phyloP scores from a whole-genome alignment of 1,140 invertebrate genomes.

The Delia radicum region DNA sequence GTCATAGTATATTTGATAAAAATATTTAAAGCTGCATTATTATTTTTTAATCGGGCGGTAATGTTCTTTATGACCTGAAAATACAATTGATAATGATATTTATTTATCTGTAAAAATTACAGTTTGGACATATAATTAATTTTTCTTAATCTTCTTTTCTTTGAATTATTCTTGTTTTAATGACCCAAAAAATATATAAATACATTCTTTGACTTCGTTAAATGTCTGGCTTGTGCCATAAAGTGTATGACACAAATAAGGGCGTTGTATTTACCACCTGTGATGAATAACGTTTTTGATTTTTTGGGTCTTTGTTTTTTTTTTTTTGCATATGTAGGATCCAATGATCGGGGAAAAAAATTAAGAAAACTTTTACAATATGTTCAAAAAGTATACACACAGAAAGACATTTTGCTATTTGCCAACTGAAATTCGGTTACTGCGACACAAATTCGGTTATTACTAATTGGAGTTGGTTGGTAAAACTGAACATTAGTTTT shows the following conservation, averaged over 20 bases:
- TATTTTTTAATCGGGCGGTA: no score
- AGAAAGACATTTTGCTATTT: no score
- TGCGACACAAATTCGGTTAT: no score
- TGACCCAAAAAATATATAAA: neutral
- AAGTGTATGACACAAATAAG: constrained; percentile 19
- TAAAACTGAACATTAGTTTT: no score
- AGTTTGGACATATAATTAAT: neutral
- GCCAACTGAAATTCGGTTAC: no score
- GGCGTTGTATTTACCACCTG: constrained; percentile 15
- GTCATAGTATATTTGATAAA: no score
- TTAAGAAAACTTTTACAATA: neutral
- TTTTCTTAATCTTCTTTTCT: neutral
- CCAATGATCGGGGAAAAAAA: neutral
- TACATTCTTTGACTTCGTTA: neutral
- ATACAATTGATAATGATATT: no score
- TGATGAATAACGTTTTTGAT: constrained; percentile 11
- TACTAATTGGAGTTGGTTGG: no score
- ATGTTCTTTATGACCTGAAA: no score
- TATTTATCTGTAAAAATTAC: no score
- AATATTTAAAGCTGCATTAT: no score
- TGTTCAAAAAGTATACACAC: no score
- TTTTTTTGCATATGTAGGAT: neutral
- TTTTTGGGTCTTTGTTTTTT: neutral
- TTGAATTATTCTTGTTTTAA: neutral
- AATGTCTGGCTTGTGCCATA: constrained; percentile 13